Conservation (phyloP, 37 sponge, comb jelly and placozoan species). For the Amphimedon queenslandica region DNA sequence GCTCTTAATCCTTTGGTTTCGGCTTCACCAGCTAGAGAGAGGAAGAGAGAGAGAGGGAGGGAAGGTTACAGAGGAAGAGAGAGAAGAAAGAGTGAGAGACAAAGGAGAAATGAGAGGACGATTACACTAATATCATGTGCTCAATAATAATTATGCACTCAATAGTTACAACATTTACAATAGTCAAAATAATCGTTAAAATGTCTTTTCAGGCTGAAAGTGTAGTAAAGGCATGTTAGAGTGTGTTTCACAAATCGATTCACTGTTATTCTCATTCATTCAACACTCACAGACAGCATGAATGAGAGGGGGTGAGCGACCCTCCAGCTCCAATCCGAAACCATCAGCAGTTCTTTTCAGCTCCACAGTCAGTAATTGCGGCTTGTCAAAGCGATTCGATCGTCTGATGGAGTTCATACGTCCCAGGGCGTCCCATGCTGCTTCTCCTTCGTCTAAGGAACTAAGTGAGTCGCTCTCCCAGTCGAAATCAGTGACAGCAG, state of each 20-base stretch:
- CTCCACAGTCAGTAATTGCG: slow-evolving; percentile 19
- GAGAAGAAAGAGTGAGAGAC: too few species aligned
- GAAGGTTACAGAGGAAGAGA: not conserved
- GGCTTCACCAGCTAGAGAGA: slow-evolving; percentile 18
- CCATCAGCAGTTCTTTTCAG: slow-evolving; percentile 11
- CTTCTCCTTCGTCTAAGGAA: slow-evolving; percentile 42
- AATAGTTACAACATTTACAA: not conserved
- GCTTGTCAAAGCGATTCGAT: slow-evolving; percentile 36
- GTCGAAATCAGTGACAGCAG: not conserved
- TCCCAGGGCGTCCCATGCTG: slow-evolving; percentile 35
- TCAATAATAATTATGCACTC: too few species aligned
- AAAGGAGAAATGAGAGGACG: too few species aligned
- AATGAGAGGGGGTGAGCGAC: slow-evolving; percentile 21
- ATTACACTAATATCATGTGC: too few species aligned
- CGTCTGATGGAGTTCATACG: slow-evolving; percentile 46
- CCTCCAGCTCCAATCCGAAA: slow-evolving; percentile 31
- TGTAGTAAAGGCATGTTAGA: not conserved
- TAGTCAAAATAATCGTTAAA: not conserved
- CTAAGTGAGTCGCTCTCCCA: not conserved
- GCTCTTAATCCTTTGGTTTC: not conserved
- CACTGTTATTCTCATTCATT: too few species aligned
- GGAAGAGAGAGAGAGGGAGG: not conserved
- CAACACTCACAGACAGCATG: slow-evolving; percentile 22
- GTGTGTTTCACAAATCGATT: not conserved
- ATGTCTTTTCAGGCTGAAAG: not conserved